A percentile compares a stretch with the other conserved stretches of the same genome.
Evolutionary conservation across 1,140 invertebrate species (phyloP).

Genomic region (Trypoxylus dichotomus): DNA sequence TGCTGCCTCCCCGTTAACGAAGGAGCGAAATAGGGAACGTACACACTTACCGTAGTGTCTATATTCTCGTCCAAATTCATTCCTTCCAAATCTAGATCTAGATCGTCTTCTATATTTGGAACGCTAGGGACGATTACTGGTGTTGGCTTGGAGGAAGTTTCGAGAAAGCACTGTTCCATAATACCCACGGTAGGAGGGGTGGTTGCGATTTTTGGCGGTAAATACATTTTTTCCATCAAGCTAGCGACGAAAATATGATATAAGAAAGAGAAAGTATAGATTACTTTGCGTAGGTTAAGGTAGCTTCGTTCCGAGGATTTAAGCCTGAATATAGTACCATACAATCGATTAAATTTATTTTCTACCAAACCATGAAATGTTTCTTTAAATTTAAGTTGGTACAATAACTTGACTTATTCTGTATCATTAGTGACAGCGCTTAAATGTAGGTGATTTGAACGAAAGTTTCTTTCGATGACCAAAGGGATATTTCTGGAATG

Average conservation of each 20-base stretch:
- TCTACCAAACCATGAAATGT: too few relatives aligned
- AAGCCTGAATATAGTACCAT: too few relatives aligned
- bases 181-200: not conserved
- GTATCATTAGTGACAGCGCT: too few relatives aligned
- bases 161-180: not conserved
- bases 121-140: not conserved
- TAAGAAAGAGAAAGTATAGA: not conserved
- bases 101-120: constrained; percentile 55
- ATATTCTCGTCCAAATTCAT: constrained; percentile 67
- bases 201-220: not conserved
- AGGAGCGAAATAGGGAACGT: not conserved
- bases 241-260: not conserved
- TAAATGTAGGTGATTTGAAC: too few relatives aligned
- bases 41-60: constrained; percentile 59
- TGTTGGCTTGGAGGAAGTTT: not conserved
- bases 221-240: not conserved
- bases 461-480: too few relatives aligned
- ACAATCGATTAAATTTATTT: too few relatives aligned
- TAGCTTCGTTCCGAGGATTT: not conserved
- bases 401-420: too few relatives aligned
- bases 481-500: too few relatives aligned
- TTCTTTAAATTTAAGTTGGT: too few relatives aligned
- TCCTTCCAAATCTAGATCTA: constrained; percentile 65
- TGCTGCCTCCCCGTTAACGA: not conserved
- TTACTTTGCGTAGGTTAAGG: not conserved